phyloP scores from a whole-genome alignment of 53 echinoderm and acorn worm species.

The Holothuria scabra region DNA sequence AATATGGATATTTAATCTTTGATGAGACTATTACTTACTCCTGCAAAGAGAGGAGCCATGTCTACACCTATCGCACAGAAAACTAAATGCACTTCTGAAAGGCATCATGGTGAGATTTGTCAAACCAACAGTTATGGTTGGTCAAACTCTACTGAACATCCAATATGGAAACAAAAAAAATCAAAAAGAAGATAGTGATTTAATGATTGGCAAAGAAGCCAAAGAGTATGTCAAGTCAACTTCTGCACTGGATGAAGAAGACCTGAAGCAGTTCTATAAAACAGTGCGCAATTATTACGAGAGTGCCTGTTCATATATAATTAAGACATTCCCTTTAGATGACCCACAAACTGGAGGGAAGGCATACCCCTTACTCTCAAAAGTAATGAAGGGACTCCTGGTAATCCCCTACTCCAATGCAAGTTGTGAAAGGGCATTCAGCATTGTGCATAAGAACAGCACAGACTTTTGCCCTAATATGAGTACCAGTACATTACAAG shows the following conservation, averaged over 20 bases:
- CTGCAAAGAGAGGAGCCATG: constrained; percentile 57
- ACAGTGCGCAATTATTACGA: constrained; percentile 45
- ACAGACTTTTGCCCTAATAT: constrained; percentile 49
- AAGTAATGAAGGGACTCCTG: constrained; percentile 56
- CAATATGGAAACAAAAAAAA: constrained; percentile 19
- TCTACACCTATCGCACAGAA: too few relatives aligned
- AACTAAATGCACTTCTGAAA: too few relatives aligned
- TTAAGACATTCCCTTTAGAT: constrained; percentile 37
- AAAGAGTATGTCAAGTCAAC: constrained; percentile 42
- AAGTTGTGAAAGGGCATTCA: constrained; percentile 48
- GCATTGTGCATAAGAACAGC: constrained; percentile 41
- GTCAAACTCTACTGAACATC: too few relatives aligned
- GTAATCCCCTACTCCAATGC: constrained; percentile 50
- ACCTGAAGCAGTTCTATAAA: background rate
- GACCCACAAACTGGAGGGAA: constrained; percentile 38
- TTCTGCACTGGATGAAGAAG: constrained; percentile 9
- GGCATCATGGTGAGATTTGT: too few relatives aligned
- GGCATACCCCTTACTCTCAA: constrained; percentile 20
- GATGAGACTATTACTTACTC: constrained; percentile 48
- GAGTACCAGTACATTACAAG: constrained; percentile 44
- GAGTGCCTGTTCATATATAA: constrained; percentile 45
- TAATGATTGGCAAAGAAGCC: constrained; percentile 68
- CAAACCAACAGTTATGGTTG: too few relatives aligned
- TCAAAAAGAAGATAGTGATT: constrained; percentile 46
- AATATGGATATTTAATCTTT: constrained; percentile 44